These are phyloP conservation scores for Capromys pilorides DNA, from an alignment of 2,797 vertebrate species.

Conservation along the genomic window DNA sequence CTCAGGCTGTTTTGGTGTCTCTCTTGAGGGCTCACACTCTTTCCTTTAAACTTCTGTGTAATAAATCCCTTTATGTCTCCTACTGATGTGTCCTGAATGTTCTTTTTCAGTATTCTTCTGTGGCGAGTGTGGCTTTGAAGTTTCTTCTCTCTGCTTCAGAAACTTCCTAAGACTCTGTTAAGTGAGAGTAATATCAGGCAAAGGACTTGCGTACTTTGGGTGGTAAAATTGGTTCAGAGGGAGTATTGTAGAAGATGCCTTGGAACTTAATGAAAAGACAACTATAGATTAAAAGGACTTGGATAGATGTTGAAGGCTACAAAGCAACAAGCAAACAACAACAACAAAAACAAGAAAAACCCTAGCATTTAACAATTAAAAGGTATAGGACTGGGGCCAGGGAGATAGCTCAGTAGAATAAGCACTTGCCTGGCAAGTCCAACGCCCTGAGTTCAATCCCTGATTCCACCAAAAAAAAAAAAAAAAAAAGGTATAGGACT, in stretches of 20 bases:
- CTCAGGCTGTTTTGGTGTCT: not conserved
- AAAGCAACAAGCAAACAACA: not conserved
- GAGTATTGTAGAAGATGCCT: not conserved
- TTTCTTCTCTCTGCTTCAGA: not conserved
- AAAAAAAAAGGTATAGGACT: too few species aligned
- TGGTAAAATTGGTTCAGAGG: not conserved
- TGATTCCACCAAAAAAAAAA: too few species aligned
- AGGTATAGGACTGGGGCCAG: not conserved
- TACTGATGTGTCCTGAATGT: not conserved
- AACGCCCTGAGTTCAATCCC: too few species aligned
- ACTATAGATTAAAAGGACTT: conserved; percentile 2
- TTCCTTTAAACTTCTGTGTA: not conserved
- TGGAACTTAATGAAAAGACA: not conserved
- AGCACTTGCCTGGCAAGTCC: too few species aligned
- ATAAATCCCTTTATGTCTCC: not conserved
- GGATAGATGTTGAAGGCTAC: not conserved
- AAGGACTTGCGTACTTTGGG: not conserved
- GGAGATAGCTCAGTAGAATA: too few species aligned
- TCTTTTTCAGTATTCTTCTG: not conserved
- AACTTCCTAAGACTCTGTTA: not conserved
- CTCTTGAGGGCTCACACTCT: not conserved
- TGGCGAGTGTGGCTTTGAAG: not conserved
- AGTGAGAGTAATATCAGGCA: not conserved
- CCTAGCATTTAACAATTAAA: not conserved
- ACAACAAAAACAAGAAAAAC: too few species aligned